These are phyloP conservation scores for Lithosia quadra DNA, from an alignment of 2,888 invertebrate genomes.

Conservation along the genomic window DNA sequence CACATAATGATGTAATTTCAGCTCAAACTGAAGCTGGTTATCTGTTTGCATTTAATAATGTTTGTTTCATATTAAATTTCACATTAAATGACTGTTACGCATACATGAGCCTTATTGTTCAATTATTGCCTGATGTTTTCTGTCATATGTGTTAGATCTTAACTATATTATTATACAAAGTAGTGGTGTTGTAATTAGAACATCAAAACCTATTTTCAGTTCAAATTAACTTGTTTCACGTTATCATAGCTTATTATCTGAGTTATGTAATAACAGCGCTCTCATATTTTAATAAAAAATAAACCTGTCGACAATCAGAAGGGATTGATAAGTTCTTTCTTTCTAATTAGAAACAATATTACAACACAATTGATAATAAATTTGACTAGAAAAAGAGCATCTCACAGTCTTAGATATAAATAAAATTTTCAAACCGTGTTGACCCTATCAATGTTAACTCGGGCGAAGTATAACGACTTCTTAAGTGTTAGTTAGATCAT, in stretches of 20 bases:
- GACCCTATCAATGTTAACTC: neutral
- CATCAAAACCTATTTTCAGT: neutral
- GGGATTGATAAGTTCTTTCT: too few relatives aligned
- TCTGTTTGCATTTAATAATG: neutral
- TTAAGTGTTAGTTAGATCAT: too few relatives aligned
- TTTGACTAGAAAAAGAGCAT: too few relatives aligned
- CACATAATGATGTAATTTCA: neutral
- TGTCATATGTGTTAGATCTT: slow-evolving; percentile 4
- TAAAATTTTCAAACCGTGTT: neutral
- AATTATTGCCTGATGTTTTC: slow-evolving; percentile 4
- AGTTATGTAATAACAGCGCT: too few relatives aligned
- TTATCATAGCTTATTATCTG: neutral
- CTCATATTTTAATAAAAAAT: neutral
- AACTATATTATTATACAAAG: slow-evolving; percentile 6
- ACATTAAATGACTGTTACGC: neutral
- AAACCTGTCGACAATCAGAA: too few relatives aligned
- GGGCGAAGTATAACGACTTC: neutral
- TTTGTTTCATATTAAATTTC: slow-evolving; percentile 5
- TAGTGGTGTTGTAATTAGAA: slow-evolving; percentile 7
- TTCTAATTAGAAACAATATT: too few relatives aligned
- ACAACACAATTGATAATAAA: too few relatives aligned
- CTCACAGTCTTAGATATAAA: neutral
- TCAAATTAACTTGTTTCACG: neutral
- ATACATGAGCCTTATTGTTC: neutral
- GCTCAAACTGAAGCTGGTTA: neutral